Conservation (phyloP, 2,113 vertebrate species). For the Perognathus longimembris region DNA sequence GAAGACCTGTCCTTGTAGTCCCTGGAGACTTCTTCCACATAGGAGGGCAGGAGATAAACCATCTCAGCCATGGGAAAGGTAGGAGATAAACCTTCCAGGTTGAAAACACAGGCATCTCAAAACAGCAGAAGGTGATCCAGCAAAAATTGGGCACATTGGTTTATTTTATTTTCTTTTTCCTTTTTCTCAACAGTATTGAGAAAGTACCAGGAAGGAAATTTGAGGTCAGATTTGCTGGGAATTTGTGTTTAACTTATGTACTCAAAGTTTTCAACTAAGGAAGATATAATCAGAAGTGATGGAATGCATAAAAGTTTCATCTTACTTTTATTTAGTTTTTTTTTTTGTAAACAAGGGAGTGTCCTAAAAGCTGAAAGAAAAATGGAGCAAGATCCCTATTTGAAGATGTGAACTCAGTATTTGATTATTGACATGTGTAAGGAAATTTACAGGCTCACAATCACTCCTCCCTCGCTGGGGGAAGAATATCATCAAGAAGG, state of each 20-base stretch:
- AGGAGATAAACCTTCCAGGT: neutral
- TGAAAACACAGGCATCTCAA: neutral
- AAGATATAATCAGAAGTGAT: neutral
- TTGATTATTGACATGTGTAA: neutral
- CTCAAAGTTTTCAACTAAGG: neutral
- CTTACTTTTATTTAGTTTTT: neutral
- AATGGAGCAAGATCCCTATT: neutral
- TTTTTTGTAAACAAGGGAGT: neutral
- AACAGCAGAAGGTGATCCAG: neutral
- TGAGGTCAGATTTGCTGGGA: neutral
- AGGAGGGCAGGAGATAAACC: neutral
- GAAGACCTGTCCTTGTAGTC: neutral
- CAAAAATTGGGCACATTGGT: neutral
- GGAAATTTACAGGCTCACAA: neutral
- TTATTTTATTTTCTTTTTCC: too few species aligned
- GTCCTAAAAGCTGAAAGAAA: conserved; percentile 20
- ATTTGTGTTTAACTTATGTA: neutral
- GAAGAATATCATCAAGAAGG: neutral
- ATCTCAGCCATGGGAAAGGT: too few species aligned
- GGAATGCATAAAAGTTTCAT: neutral
- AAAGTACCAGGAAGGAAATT: neutral
- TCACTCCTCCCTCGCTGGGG: neutral
- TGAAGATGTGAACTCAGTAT: neutral
- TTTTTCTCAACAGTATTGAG: neutral
- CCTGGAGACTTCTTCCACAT: neutral